Base-by-base conservation (phyloP, 2,888 invertebrate genomes). In the Calliphora vomitoria region DNA sequence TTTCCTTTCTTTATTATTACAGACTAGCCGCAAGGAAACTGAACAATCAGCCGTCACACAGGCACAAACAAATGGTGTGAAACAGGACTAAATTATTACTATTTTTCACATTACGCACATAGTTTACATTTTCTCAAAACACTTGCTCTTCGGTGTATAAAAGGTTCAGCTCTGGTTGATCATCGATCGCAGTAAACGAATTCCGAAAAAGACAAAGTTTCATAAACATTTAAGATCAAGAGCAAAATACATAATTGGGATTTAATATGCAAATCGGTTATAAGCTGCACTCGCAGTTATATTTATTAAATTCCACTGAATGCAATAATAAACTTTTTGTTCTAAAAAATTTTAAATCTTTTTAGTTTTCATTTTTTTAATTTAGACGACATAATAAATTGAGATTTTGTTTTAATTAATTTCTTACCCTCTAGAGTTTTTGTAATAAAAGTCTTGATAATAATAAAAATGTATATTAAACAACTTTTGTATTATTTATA, bases 21-120 rank as follows among this genome's bases (percentile, higher is more conserved):
- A 95, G 95, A 93, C 95, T 94, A 93, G 95, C 93, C 89, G 95
- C 90, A 94, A 95, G 82, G 95, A 95, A 90, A 94, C 94, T 25
- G 93, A 93, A 88, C 88, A 94, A 72, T 94, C 94, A 90, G 92
- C 93, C 58, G 94, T 94, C 41, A 94, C 94, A 75, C 92, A 92
- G 80, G 94, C 95, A 83, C 95, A 95, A 90, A 94, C 95, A 85
- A 95, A 95, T 90, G 95, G 95, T 76, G 94, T 95, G 86, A 95
- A 95, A 91, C 95, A 95, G 92, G 95, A 95, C 89, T 95, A 84
- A 85, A 76, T 79, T 25, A 31, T 66, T 74, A 50, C 31, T 58
- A 60, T 85, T 35, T 47, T 72, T 72, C 60, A 25, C 31, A 44
- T 13, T 13, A 55, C 20, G 55, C 58, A 15, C 31, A 50, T 15